Evolutionary conservation across 2,113 vertebrate genomes (phyloP).

Genomic region (Nothocercus nigrocapillus): DNA sequence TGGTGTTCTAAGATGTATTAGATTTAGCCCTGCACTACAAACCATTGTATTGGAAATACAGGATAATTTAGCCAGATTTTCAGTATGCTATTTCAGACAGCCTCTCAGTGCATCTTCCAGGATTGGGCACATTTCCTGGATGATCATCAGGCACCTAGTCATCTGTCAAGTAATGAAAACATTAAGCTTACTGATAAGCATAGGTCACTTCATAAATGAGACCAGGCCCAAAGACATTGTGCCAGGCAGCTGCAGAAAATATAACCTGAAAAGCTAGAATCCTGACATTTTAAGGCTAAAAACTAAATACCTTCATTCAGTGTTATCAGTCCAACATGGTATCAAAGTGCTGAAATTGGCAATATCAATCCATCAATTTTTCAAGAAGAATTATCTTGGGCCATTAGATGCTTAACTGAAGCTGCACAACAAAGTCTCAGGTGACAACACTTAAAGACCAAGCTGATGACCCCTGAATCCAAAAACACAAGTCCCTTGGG

Average conservation of each 20-base stretch:
- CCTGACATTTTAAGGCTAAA: not conserved
- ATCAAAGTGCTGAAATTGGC: not conserved
- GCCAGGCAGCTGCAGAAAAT: not conserved
- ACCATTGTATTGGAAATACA: not conserved
- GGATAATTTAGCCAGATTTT: slow-evolving; percentile 22
- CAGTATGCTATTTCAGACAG: not conserved
- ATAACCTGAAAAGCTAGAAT: not conserved
- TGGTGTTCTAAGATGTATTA: not conserved
- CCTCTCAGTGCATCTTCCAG: slow-evolving; percentile 7
- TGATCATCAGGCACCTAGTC: slow-evolving; percentile 35
- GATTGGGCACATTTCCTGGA: slow-evolving; percentile 48
- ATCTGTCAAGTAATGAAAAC: slow-evolving; percentile 38
- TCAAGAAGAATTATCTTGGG: not conserved
- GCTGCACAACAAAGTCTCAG: not conserved
- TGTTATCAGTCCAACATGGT: not conserved
- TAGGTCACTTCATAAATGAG: slow-evolving; percentile 40
- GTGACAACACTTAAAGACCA: not conserved
- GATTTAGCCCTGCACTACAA: not conserved
- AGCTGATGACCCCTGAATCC: not conserved
- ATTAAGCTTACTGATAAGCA: slow-evolving; percentile 32
- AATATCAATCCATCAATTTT: not conserved
- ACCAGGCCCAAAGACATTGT: not conserved
- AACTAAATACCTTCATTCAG: not conserved
- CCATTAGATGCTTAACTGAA: not conserved
- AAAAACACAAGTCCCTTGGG: not conserved